These are phyloP conservation scores for Zingel zingel DNA, from an alignment of 2,113 vertebrate species.

Conservation along the genomic window DNA sequence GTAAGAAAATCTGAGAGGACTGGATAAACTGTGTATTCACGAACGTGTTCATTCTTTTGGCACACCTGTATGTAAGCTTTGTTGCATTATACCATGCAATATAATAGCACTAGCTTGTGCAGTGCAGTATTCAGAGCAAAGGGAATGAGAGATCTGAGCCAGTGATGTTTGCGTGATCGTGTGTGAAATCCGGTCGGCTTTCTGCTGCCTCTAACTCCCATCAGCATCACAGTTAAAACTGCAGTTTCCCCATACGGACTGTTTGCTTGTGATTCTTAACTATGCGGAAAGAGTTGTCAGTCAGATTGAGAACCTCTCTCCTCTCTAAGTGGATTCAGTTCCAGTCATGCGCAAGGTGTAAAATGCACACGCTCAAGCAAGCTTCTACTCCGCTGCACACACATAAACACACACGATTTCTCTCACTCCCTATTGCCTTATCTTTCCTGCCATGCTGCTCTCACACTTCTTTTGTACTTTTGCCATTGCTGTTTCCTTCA, in stretches of 20 bases:
- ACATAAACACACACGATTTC: conserved; percentile 21
- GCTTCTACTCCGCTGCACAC: conserved; percentile 1
- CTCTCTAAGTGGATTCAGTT: conserved; percentile 51
- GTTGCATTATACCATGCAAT: not conserved
- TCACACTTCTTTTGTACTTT: not conserved
- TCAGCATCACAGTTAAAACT: conserved; percentile 34
- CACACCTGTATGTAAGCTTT: not conserved
- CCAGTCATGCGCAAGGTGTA: conserved; percentile 52
- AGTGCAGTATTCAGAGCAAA: not conserved
- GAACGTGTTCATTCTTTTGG: not conserved
- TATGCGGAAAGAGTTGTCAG: conserved; percentile 64
- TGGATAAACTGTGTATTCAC: not conserved
- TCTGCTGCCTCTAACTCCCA: conserved; percentile 22
- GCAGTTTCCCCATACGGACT: conserved; percentile 29
- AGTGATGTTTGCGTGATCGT: conserved; percentile 45
- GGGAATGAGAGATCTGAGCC: conserved; percentile 9
- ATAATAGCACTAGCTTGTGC: not conserved
- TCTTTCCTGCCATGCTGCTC: conserved; percentile 17
- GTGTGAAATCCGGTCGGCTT: conserved; percentile 49
- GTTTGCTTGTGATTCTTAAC: conserved; percentile 63
- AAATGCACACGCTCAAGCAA: conserved; percentile 52
- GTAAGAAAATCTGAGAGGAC: not conserved
- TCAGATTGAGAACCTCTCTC: conserved; percentile 53
- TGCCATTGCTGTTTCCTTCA: conserved; percentile 1
- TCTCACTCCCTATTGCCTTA: conserved; percentile 17